Evolutionary conservation across 2,113 vertebrate species (phyloP), one percentile per base, ranked within the genome.

Genomic region (Sigmodon hispidus): DNA sequence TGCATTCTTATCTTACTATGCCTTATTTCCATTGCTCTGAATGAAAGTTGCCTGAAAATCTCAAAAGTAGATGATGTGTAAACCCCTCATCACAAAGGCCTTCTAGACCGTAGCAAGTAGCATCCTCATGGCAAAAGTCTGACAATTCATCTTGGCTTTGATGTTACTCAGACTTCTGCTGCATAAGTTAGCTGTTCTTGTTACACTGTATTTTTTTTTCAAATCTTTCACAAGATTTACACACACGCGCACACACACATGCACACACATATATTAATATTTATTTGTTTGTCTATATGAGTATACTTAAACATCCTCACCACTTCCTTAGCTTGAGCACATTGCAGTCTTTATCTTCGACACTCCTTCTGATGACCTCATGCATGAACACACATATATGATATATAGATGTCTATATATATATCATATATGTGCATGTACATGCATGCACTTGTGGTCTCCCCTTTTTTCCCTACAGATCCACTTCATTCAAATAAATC

Each of bases 81-180:
- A 97, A 95, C 72, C 89, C 91, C 95, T 93, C 83, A 94, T 95
- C 87, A 90, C 40, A 45, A 86, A 75, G 45, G 87, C 59, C 85
- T 91, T 95, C 73, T 34, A 93, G 50, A 96, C 40, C 19, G 57
- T 59, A 65, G 10, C n/a, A 45, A 88, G 69, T 17, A 40, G 96
- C 75, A 85, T 89, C 80, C 80, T 95, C 73, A 26, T 75, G 84
- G 90, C 70, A 77, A 81, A 95, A 90, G 36, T 12, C 50, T 67
- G 61, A 40, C 0, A 0, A 43, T 3, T 52, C 16, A 11, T 40
- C 73, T 34, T 6, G 24, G 45, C 55, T 36, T 63, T 13, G 65
- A 45, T 40, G 59, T 92, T 84, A 43, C 13, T 92, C 43, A 70
- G 5, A 17, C 7, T 73, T 90, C 57, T 77, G 83, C 40, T 50